These are phyloP conservation scores for Pheosia tremula DNA, from an alignment of 2,888 invertebrate genomes.

Conservation along the genomic window DNA sequence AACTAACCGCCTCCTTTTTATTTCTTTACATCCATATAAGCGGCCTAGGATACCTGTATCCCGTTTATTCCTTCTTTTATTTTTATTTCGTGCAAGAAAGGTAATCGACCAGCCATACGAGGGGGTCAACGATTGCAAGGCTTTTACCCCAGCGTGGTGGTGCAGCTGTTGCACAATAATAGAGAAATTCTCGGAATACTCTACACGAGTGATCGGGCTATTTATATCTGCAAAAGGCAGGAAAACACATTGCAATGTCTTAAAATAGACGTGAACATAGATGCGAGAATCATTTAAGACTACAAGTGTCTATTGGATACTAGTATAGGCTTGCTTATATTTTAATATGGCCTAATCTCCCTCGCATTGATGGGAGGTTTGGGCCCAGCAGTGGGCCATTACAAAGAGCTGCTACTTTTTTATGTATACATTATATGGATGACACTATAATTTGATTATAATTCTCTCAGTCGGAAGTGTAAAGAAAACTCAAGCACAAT, in stretches of 20 bases:
- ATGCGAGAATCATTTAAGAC: slow-evolving; percentile 29
- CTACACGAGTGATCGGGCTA: slow-evolving; percentile 53
- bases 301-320: slow-evolving; percentile 29
- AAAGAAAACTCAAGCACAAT: no score
- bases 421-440: no score
- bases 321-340: slow-evolving; percentile 23
- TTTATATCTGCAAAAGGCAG: slow-evolving; percentile 40
- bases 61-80: slow-evolving; percentile 74
- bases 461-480: no score
- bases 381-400: no score
- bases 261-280: slow-evolving; percentile 24
- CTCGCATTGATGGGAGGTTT: no score
- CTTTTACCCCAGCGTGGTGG: slow-evolving; percentile 65
- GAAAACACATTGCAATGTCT: slow-evolving; percentile 29
- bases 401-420: no score
- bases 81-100: slow-evolving; percentile 76
- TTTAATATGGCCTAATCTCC: neutral
- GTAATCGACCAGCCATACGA: slow-evolving; percentile 67
- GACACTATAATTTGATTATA: no score
- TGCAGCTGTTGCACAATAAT: slow-evolving; percentile 82
- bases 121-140: slow-evolving; percentile 75
- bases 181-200: slow-evolving; percentile 69
- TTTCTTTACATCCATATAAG: slow-evolving; percentile 57
- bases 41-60: slow-evolving; percentile 71
- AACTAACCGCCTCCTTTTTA: slow-evolving; percentile 69